Evolutionary conservation across 2,113 vertebrate species (phyloP).

Genomic region (Elephantulus edwardii): DNA sequence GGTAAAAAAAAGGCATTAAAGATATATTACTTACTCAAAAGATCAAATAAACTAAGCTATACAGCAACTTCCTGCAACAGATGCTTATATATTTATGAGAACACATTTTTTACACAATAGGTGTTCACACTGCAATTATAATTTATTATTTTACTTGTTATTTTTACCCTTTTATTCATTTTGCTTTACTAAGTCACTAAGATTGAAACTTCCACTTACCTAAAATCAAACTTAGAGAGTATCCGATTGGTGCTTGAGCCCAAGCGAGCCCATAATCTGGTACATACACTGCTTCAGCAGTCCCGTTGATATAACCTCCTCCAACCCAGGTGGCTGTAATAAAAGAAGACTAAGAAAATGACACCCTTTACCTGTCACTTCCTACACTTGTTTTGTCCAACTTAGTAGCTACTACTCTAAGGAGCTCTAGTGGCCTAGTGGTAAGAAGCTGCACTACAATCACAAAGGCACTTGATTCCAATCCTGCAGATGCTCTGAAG

Average conservation of each 20-base stretch:
- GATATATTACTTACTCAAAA: conserved; percentile 4
- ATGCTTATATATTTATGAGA: neutral
- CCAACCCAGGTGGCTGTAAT: conserved; percentile 98
- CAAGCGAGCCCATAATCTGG: conserved; percentile 94
- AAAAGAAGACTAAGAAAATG: neutral
- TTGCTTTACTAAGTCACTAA: neutral
- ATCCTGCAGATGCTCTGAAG: too few relatives aligned
- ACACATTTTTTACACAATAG: neutral
- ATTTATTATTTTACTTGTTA: neutral
- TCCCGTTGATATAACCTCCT: conserved; percentile 99
- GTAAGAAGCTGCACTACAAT: too few relatives aligned
- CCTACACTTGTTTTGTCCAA: neutral
- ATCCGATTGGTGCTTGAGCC: conserved; percentile 99
- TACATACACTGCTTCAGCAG: conserved; percentile 96
- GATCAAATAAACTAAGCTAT: neutral
- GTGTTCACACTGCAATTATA: neutral
- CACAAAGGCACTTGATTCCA: too few relatives aligned
- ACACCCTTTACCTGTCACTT: accelerated
- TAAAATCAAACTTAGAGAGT: conserved; percentile 94
- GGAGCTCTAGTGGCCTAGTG: too few relatives aligned
- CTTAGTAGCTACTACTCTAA: accelerated
- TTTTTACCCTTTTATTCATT: neutral
- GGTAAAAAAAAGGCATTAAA: too few relatives aligned
- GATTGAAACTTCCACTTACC: conserved; percentile 85
- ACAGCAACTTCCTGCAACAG: neutral